Evolutionary conservation across 2,888 invertebrate genomes (phyloP).

Genomic region (Eupithecia subfuscata): DNA sequence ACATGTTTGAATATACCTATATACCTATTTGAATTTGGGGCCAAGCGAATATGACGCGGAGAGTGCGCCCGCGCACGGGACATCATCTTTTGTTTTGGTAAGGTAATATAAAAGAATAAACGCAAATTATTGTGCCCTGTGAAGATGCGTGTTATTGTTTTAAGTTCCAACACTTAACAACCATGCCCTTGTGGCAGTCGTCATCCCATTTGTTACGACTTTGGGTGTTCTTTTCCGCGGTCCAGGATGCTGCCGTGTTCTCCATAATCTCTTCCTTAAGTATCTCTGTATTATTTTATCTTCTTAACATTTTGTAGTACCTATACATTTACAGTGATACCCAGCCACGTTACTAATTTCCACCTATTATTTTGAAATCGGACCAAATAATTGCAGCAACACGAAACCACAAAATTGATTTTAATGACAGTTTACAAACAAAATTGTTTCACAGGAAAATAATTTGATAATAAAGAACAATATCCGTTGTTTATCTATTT

Average conservation of each 20-base stretch:
- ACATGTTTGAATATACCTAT: no score
- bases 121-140: no score
- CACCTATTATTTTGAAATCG: not conserved
- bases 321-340: not conserved
- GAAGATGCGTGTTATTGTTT: no score
- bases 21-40: no score
- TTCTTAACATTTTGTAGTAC: not conserved
- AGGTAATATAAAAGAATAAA: no score
- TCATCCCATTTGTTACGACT: not conserved
- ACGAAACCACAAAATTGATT: conserved; percentile 43
- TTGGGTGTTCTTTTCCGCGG: not conserved
- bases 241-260: no score
- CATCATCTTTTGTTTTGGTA: no score
- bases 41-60: no score
- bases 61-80: no score
- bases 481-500: conserved; percentile 1
- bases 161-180: no score
- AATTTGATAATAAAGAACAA: conserved; percentile 6
- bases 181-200: no score
- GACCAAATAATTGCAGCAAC: conserved; percentile 7
- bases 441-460: conserved; percentile 25
- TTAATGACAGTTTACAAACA: conserved; percentile 14
- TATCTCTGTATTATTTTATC: not conserved
- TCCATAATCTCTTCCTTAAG: not conserved
- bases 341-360: not conserved